Base-by-base conservation (phyloP, 2,888 invertebrate genomes). In the Gryllus longicercus region DNA sequence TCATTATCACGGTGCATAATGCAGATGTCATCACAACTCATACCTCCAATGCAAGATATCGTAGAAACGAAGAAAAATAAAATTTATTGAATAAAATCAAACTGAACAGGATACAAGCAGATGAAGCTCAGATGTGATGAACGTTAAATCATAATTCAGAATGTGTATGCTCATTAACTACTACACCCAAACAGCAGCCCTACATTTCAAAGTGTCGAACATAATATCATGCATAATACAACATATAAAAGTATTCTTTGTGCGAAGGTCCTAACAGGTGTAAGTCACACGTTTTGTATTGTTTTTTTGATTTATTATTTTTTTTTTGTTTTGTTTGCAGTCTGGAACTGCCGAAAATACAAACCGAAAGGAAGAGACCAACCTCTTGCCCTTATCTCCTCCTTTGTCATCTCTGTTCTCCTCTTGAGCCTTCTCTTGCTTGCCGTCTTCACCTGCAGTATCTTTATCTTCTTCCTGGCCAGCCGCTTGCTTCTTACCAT, bases 401-500 rank as follows among this genome's bases (percentile, higher is more conserved):
- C 50, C 81, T 79, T 80, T 82, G 51, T 83, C 83, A 77, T 83
- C 83, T 78, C 77, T 81, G 18, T 77, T 81, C 38, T 82, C 83
- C 77, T 83, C 83, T 75, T 82, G 80, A 75, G 75, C 80, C 80
- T 81, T 81, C 79, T 78, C 79, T 74, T 63, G 78, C 78, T 81
- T 80, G 76, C 80, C 81, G 51, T 82, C 81, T 38, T 78, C 80
- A 14, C 75, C 38, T 25, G 80, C 50, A 51, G 78, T 76, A 75
- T 81, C 78, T 79, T 82, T 79, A 80, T 82, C 80, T 25, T 76
- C 76, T 51, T 78, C 78, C 74, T 78, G 21, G 84, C 84, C 79
- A n/a, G 84, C 84, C 82, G 85, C 84, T 83, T 85, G 85, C 85
- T 86, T 85, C 79, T 82, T 82, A 84, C 85, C 84, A 82, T 86